Conservation (phyloP, 2,888 invertebrate genomes). For the Matsumyia berberina region DNA sequence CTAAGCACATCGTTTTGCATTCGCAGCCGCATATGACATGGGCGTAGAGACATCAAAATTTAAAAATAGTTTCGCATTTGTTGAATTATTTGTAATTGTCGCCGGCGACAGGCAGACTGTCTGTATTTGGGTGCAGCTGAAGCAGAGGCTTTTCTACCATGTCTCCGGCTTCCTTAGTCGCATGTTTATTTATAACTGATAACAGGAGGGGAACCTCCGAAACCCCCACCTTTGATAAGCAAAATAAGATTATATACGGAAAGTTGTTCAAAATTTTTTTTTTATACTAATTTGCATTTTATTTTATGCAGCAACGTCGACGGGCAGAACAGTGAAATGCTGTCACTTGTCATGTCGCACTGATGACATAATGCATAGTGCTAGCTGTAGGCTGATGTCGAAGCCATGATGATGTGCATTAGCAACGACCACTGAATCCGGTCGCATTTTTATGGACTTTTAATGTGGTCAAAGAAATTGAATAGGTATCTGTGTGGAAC, state of each 20-base stretch:
- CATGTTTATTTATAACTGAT: conserved; percentile 35
- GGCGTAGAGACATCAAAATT: conserved; percentile 11
- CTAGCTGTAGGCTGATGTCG: too few relatives aligned
- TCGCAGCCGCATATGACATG: conserved; percentile 4
- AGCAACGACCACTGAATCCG: not conserved
- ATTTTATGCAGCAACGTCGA: not conserved
- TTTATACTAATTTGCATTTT: conserved; percentile 12
- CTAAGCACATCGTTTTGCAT: conserved; percentile 40
- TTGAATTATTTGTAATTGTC: conserved; percentile 37
- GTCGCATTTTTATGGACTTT: conserved; percentile 16
- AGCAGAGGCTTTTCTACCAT: conserved; percentile 1
- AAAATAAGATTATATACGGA: not conserved
- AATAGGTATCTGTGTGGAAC: not conserved
- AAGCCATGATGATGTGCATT: conserved; percentile 22
- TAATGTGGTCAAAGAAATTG: conserved; percentile 8
- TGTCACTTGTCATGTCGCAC: conserved; percentile 7
- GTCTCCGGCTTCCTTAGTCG: not conserved
- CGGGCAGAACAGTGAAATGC: not conserved
- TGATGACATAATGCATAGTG: conserved; percentile 67
- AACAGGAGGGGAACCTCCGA: conserved; percentile 13
- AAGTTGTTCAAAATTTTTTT: not conserved
- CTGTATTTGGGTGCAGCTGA: conserved; percentile 50
- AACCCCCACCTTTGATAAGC: conserved; percentile 1
- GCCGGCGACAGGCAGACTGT: conserved; percentile 69
- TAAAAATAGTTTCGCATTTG: conserved; percentile 60